Conservation (phyloP, 2,113 vertebrate species). For the Percina caprodes region DNA sequence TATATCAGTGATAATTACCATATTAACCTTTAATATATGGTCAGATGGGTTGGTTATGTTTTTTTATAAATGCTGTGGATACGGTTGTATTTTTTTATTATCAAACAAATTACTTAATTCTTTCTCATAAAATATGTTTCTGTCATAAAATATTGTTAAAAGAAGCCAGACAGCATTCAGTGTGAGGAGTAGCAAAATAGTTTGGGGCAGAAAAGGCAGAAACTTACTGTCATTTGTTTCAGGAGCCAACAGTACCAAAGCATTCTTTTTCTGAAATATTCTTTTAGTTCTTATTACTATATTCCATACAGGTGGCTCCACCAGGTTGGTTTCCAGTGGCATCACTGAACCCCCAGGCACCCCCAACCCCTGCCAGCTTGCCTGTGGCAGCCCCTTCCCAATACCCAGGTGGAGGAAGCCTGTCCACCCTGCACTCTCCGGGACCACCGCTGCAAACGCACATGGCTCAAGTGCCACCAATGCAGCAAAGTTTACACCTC, state of each 20-base stretch:
- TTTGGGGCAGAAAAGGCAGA: neutral
- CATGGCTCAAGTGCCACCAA: constrained; percentile 77
- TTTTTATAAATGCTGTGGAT: neutral
- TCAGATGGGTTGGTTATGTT: neutral
- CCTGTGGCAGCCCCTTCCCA: constrained; percentile 69
- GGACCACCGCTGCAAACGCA: constrained; percentile 72
- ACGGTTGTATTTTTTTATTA: too few relatives aligned
- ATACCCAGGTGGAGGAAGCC: constrained; percentile 70
- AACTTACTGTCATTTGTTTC: neutral
- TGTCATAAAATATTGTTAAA: neutral
- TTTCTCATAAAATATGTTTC: neutral
- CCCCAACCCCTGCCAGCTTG: constrained; percentile 61
- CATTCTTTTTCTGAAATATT: neutral
- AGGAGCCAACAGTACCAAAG: neutral
- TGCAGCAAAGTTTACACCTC: constrained; percentile 77
- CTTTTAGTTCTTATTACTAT: constrained; percentile 23
- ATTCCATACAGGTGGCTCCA: constrained; percentile 66
- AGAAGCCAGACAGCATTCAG: neutral
- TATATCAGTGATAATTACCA: neutral
- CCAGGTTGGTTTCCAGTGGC: constrained; percentile 81
- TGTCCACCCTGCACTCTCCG: constrained; percentile 61
- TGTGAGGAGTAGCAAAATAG: neutral
- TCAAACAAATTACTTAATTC: neutral
- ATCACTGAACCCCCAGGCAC: constrained; percentile 67
- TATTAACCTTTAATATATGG: neutral